phyloP scores from a whole-genome alignment of 2,113 vertebrate genomes.

The Caloenas nicobarica region DNA sequence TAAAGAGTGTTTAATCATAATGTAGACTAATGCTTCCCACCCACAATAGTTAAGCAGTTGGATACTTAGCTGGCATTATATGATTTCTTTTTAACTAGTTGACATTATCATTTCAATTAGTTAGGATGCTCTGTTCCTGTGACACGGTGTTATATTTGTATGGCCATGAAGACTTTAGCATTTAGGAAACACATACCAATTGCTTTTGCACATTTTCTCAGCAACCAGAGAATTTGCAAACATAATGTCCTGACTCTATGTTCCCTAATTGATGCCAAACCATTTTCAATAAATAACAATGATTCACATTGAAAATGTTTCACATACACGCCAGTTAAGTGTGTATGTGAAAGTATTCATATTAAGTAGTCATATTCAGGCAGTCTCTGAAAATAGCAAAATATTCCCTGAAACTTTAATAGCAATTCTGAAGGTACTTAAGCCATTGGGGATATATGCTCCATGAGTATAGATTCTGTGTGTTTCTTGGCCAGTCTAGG shows the following conservation, averaged over 20 bases:
- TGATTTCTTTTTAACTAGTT: background rate
- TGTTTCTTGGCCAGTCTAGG: background rate
- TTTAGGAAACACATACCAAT: background rate
- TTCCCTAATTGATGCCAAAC: background rate
- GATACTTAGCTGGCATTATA: background rate
- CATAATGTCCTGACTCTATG: background rate
- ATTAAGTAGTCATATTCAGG: background rate
- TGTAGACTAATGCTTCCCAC: background rate
- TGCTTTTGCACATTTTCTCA: background rate
- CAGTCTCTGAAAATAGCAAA: background rate
- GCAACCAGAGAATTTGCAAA: background rate
- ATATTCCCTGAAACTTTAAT: background rate
- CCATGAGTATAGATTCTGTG: background rate
- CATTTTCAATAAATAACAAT: background rate
- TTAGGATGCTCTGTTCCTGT: background rate
- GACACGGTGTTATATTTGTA: background rate
- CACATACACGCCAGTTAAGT: fast-evolving
- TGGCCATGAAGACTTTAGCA: background rate
- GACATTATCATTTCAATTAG: background rate
- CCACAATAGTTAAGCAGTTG: background rate
- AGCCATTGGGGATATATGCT: background rate
- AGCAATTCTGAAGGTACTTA: background rate
- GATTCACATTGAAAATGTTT: background rate
- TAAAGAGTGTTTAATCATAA: background rate
- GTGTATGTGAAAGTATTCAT: too few species aligned